Evolutionary conservation across 2,797 vertebrate species (phyloP), one percentile per base, ranked within the genome.

Genomic region (Falco columbarius): DNA sequence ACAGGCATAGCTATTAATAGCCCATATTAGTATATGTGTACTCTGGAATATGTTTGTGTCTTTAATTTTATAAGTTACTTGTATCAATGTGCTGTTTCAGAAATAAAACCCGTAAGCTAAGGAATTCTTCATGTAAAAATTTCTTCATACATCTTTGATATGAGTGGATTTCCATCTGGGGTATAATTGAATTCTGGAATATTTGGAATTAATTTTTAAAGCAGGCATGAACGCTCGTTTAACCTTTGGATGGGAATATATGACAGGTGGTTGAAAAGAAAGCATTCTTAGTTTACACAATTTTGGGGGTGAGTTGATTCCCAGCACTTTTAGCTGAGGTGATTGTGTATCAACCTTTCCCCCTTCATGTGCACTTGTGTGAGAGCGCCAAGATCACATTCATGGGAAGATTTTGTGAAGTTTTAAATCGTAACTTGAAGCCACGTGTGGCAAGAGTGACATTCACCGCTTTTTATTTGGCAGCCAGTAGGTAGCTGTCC

Each of bases 271-370:
- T 36, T 59, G 21, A 61, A 84, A 92, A 71, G 8, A 75, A 75
- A 47, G 6, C 11, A 10, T 80, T 85, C 26, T 38, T 88, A n/a
- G 3, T 74, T 92, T 72, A 52, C 26, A 12, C 2, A 16, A 0
- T 34, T 66, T 65, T 88, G 63, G 16, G 9, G 7, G 3, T 75
- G 67, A 34, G 32, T 81, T 73, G 36, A 63, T 76, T 82, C 63
- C 12, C 56, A 49, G 36, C 1, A 1, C 40, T 88, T 86, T 30
- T 49, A 73, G 6, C 27, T 30, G 36, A 46, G 36, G 26, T 27
- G 65, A 59, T 6, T 51, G 27, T 0, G 0, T 66, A 75, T 80
- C 49, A 54, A 0, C 44, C 52, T 91, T 88, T 47, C 7, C 6
- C 10, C 5, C 29, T 65, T 74, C 36, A 52, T 2, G 2, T 52